These are phyloP conservation scores for Chymomyza costata DNA, from an alignment of 1,140 invertebrate genomes.

Conservation along the genomic window DNA sequence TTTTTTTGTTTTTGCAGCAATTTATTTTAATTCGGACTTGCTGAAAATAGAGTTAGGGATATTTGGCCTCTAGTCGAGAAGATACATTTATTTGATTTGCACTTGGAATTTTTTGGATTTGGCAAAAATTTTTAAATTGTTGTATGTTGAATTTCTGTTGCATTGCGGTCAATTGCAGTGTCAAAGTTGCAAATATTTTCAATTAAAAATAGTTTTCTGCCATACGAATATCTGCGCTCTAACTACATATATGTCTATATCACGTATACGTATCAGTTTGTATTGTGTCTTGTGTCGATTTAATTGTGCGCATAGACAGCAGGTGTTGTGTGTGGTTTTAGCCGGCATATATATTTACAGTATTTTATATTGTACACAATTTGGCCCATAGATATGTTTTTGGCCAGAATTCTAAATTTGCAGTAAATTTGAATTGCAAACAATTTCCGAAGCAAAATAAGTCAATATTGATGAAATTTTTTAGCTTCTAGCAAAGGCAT, in stretches of 20 bases:
- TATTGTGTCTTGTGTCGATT: constrained; percentile 29
- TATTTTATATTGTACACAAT: too few species aligned
- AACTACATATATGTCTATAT: background rate
- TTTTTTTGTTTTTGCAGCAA: constrained; percentile 29
- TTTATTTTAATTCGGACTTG: background rate
- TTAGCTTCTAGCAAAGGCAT: too few species aligned
- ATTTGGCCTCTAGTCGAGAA: too few species aligned
- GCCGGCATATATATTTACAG: too few species aligned
- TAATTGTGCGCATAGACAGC: constrained; percentile 43
- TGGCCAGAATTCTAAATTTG: too few species aligned
- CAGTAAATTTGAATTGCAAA: too few species aligned
- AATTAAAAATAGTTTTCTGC: constrained; percentile 57
- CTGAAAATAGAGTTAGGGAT: background rate
- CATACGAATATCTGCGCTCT: background rate
- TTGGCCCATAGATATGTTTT: too few species aligned
- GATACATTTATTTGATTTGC: too few species aligned
- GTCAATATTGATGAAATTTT: too few species aligned
- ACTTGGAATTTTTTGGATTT: constrained; percentile 31
- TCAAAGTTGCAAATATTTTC: constrained; percentile 66
- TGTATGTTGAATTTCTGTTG: constrained; percentile 35
- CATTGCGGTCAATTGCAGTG: constrained; percentile 57
- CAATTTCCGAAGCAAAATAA: too few species aligned
- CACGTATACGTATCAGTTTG: background rate
- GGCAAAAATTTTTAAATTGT: constrained; percentile 32
- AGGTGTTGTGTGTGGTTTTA: constrained; percentile 13